Base-by-base conservation (phyloP, 2,888 invertebrate genomes). In the Meteorus colon region DNA sequence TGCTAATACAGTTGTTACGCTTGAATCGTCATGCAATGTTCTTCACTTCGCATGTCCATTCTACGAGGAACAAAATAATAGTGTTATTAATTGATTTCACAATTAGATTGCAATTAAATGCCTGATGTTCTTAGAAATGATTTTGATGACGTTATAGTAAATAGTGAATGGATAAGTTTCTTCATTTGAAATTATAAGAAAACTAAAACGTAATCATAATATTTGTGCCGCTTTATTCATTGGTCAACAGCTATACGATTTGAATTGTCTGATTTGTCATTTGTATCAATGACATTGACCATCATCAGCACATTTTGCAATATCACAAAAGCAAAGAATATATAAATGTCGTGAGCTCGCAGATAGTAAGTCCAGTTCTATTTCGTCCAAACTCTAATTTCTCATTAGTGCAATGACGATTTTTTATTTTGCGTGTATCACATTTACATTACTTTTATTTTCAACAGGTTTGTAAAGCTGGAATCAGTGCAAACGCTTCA, bases 281-380 rank as follows among this genome's bases (percentile, higher is more conserved):
- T 62, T 29, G 55, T 55, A 55, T 19, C 31, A 62, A 31, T 62
- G n/a, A 31, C 62, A 62, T 29, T 62, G 62, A n/a, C 62, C 62
- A 62, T 62, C 62, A 62, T 62, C 62, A 62, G 62, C 62, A 62
- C 29, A 62, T 62, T 29, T 62, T 31, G 16, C 31, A 29, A 31
- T 62, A 6, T 4, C 62, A 27, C 27, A 29, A 16, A 29, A 31
- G 41, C 16, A 14, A 27, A 62, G 29, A 27, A 31, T 10, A 31
- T 62, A 62, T 62, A 62, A 62, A 62, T 31, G 29, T 0, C 27
- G 31, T 31, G 62, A 10, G 27, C 31, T 4, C 29, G 24, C 24
- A 5, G 27, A 31, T 62, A 31, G n/a, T 29, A 27, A 62, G 62
- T 31, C 10, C 62, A 62, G 31, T 62, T 62, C 31, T 31, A 62